phyloP scores from a whole-genome alignment of 1,140 invertebrate genomes.

The Leptonema lineaticorne region DNA sequence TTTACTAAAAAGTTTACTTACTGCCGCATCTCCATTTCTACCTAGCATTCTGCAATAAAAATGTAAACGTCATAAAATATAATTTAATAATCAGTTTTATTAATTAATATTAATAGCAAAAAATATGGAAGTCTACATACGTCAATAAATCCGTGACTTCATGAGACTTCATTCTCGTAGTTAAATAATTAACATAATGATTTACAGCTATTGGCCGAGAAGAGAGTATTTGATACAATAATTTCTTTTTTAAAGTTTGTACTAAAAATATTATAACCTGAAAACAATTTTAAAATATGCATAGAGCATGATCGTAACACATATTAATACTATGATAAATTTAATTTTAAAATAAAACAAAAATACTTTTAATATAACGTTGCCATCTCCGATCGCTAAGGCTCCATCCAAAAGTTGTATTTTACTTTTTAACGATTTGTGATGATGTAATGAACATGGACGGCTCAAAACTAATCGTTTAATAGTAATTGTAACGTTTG shows the following conservation, averaged over 20 bases:
- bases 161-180: constrained; percentile 51
- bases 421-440: constrained; percentile 59
- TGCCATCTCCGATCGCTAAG: constrained; percentile 57
- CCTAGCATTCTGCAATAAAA: constrained; percentile 57
- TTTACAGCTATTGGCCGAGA: constrained; percentile 55
- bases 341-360: constrained; percentile 4
- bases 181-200: constrained; percentile 60
- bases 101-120: constrained; percentile 17
- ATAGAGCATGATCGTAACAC: no score
- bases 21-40: constrained; percentile 57
- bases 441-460: constrained; percentile 53
- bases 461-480: constrained; percentile 56
- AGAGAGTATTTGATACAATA: constrained; percentile 56
- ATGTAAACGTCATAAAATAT: constrained; percentile 35
- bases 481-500: constrained; percentile 50
- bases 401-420: constrained; percentile 59
- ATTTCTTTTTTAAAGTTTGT: constrained; percentile 56
- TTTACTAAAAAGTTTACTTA: constrained; percentile 43
- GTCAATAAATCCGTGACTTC: constrained; percentile 57
- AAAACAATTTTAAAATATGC: constrained; percentile 19
- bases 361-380: constrained; percentile 58
- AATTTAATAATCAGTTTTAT: no score
- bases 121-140: constrained; percentile 43
- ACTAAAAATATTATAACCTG: constrained; percentile 59
- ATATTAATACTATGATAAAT: constrained; percentile 5